phyloP scores from a whole-genome alignment of 92 coral and sea anemone genomes.

The Epizoanthus scotinus region DNA sequence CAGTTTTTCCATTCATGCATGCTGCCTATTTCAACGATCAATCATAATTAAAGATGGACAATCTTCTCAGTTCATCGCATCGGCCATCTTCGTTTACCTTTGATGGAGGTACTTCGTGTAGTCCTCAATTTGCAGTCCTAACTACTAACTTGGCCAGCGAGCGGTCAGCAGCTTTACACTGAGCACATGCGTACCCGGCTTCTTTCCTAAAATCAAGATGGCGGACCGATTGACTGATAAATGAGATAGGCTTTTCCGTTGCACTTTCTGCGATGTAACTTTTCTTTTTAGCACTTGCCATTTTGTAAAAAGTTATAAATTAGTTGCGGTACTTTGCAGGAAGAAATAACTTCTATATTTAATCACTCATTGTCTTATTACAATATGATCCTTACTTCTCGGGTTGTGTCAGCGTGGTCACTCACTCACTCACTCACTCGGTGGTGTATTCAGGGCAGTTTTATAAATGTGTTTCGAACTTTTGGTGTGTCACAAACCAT shows the following conservation, averaged over 20 bases:
- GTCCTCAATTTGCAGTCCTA: too few species aligned
- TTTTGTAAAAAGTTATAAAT: background rate
- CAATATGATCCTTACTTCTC: constrained; percentile 14
- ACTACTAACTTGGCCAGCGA: background rate
- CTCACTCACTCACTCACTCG: too few species aligned
- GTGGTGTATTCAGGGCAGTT: background rate
- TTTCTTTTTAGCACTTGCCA: too few species aligned
- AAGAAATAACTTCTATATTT: background rate
- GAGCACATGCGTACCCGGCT: background rate
- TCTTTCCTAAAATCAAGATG: background rate
- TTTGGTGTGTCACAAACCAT: background rate
- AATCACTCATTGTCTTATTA: too few species aligned
- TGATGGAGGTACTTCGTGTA: too few species aligned
- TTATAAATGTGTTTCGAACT: background rate
- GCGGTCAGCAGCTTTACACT: constrained; percentile 9
- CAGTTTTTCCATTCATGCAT: constrained; percentile 28
- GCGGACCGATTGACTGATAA: background rate
- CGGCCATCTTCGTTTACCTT: too few species aligned
- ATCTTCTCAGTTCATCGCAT: too few species aligned
- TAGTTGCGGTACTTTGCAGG: background rate
- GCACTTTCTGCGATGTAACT: too few species aligned
- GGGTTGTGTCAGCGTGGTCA: too few species aligned
- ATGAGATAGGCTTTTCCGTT: too few species aligned
- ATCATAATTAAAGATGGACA: too few species aligned
- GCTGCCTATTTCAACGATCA: background rate